phyloP scores from a whole-genome alignment of 2,888 invertebrate species.

The Amphipyra tragopoginis region DNA sequence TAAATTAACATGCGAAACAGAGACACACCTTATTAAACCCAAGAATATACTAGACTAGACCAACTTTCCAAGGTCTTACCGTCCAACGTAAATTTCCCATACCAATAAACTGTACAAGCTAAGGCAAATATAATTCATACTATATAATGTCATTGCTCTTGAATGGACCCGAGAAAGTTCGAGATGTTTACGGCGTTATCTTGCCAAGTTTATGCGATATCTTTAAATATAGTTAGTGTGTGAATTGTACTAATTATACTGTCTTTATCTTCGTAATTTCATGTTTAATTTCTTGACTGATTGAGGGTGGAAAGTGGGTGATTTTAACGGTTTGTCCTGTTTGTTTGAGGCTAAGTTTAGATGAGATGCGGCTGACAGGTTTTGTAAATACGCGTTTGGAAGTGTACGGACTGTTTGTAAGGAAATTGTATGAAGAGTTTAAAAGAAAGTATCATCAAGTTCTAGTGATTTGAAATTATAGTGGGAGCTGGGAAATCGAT shows the following conservation, averaged over 20 bases:
- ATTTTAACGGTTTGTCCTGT: slow-evolving; percentile 7
- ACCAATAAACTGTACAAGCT: slow-evolving; percentile 39
- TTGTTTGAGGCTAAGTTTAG: slow-evolving; percentile 1
- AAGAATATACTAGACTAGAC: slow-evolving; percentile 24
- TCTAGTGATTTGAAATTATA: too few relatives aligned
- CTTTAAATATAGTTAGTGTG: slow-evolving; percentile 31
- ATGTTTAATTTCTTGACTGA: slow-evolving; percentile 3
- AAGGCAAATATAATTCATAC: slow-evolving; percentile 46
- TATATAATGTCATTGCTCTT: slow-evolving; percentile 41
- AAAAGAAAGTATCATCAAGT: neutral
- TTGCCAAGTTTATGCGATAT: slow-evolving; percentile 31
- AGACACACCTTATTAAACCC: slow-evolving; percentile 35
- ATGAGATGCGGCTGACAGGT: neutral
- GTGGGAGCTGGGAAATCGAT: neutral
- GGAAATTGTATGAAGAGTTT: neutral
- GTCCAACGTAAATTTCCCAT: slow-evolving; percentile 39
- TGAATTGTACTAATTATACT: slow-evolving; percentile 37
- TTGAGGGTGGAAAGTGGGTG: slow-evolving; percentile 14
- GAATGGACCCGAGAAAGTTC: slow-evolving; percentile 43
- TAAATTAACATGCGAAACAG: neutral
- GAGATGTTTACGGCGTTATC: slow-evolving; percentile 41
- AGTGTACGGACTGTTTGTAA: neutral
- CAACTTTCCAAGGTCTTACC: slow-evolving; percentile 47
- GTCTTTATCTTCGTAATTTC: slow-evolving; percentile 25
- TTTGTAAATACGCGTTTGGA: neutral